Evolutionary conservation across 2,113 vertebrate genomes (phyloP).

Genomic region (Ahaetulla prasina): DNA sequence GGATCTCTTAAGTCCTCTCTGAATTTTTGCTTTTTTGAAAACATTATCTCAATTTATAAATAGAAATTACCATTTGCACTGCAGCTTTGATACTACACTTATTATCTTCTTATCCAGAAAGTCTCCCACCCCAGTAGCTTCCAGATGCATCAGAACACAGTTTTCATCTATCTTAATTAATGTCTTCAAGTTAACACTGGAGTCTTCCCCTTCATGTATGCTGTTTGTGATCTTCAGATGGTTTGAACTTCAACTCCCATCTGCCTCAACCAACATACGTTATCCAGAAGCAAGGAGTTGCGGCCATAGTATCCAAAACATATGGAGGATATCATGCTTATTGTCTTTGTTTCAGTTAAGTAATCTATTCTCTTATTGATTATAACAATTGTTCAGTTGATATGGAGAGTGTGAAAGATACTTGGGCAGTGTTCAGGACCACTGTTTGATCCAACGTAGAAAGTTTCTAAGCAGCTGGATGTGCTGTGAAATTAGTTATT

Average conservation of each 20-base stretch:
- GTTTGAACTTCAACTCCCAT: background rate
- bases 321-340: background rate
- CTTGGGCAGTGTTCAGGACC: background rate
- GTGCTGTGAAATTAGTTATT: background rate
- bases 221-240: background rate
- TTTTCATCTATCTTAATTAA: background rate
- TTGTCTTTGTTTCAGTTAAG: background rate
- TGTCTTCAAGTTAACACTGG: background rate
- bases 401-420: background rate
- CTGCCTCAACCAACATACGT: background rate
- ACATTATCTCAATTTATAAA: background rate
- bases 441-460: background rate
- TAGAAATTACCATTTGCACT: background rate
- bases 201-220: background rate
- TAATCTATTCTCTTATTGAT: background rate
- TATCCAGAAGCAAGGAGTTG: background rate
- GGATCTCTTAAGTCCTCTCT: slow-evolving; percentile 34
- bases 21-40: slow-evolving; percentile 17
- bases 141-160: background rate
- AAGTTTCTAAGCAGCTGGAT: background rate
- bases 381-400: background rate
- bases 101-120: background rate
- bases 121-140: background rate
- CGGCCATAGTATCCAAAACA: background rate
- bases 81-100: background rate